Base-by-base conservation (phyloP, 2,888 invertebrate genomes). In the Drosophila bunnanda region DNA sequence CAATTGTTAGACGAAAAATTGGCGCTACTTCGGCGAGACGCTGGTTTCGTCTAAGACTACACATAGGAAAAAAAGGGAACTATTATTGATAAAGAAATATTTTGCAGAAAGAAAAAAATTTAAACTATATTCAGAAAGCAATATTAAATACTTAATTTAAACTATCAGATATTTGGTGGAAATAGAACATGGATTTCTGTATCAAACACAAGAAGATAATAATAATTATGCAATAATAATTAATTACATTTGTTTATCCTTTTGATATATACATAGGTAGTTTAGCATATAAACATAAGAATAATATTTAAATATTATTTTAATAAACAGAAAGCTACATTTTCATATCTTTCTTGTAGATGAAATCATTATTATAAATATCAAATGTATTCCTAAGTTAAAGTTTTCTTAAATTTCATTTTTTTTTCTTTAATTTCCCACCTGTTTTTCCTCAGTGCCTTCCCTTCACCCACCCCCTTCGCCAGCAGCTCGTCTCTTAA, bases 1-100 rank as follows among this genome's bases (percentile, higher is more conserved):
- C 90, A 88, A 88, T 90, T 90, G 89, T 89, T 84, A 88, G 83
- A 85, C 77, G 77, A 84, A 84, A 90, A 88, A 88, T 86, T 88
- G 89, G 89, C 89, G 89, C 87, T 89, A 88, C 74, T 79, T 78
- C 76, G 83, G 75, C 85, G 88, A 75, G 66, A 68, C 68, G 57
- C 48, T 75, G 65, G 36, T 68, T 64, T 59, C 53, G 56, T 71
- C 52, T 64, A 66, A 54, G 56, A 55, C 72, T 66, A 56, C 64
- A 65, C 60, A 60, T 0, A 6, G 15, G 15, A 32, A 56, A 41
- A 55, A 28, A 39, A 3, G 2, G 1, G 2, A 28, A 44, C 10
- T 0, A n/a, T 17, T 17, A 55, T 4, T 3, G 25, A 2, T 7
- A 15, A 0, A 10, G 10, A 53, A n/a, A 12, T 25, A 22, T 4